Base-by-base conservation (phyloP, 2,888 invertebrate genomes). In the Lycocerus yunnanus region DNA sequence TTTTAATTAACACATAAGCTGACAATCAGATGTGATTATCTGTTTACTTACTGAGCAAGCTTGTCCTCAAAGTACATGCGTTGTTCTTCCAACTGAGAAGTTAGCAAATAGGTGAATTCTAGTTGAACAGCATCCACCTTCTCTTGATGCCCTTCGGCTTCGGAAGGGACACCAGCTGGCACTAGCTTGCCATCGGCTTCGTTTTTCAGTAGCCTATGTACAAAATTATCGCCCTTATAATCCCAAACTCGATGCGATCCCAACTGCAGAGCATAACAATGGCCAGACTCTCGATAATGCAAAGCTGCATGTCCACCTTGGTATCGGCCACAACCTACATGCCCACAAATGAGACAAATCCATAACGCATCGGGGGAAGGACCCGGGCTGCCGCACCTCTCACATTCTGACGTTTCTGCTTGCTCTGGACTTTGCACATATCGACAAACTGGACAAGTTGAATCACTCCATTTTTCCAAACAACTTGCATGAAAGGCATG, bases 241-340 rank as follows among this genome's bases (percentile, higher is more conserved):
- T 99, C 99, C 99, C 99, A 99, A 0, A 99, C 99, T 68, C 97
- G 90, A 84, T 98, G 97, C 63, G 96, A 97, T 1, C 98, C 98
- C 73, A 99, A 88, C 85, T 99, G 98, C 90, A 99, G 91, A 5
- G 98, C 97, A 84, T 97, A 99, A 15, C 98, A 98, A 87, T 99
- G 99, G 81, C 97, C 96, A 0, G 99, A 98, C 72, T 95, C 95
- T 72, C 95, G 90, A 88, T 96, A 99, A 86, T 99, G 99, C 76
- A 96, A 95, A 65, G 96, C 97, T 0, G 99, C 99, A 88, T 99
- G 99, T 0, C 97, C 98, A 43, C 91, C 89, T 82, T 90, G 90
- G 75, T 91, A 91, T 63, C 98, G 91, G 3, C 99, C 99, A 87
- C 99, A 99, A 20, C 99, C 99, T 11, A 99, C 95, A 85, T 99